Evolutionary conservation across 2,888 invertebrate genomes (phyloP), one percentile per base, ranked within the genome.

Genomic region (Chydorus sphaericus): DNA sequence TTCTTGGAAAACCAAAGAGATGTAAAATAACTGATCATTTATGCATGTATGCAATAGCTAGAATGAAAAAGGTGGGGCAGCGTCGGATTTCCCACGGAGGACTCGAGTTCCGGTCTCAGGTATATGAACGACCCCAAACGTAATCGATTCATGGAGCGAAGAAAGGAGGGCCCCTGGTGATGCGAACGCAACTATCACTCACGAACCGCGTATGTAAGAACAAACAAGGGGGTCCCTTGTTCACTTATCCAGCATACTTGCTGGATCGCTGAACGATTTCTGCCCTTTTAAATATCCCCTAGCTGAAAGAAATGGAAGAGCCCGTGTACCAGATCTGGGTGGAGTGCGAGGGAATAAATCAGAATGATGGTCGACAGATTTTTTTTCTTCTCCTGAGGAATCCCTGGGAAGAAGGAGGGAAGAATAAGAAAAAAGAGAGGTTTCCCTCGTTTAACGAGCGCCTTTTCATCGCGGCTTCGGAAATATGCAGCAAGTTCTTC

Each of bases 91-190:
- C 44, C 44, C 44, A 44, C 44, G 44, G 44, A 23, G 26, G 26
- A 44, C 20, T 44, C 44, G 44, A 44, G 44, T 44, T 44, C 44
- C 44, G 44, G 44, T 44, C 44, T 28, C 28, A n/a, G n/a, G n/a
- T n/a, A n/a, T n/a, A n/a, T n/a, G n/a, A n/a, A 33, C 33, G 33
- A 20, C 39, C 23, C 39, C 39, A 44, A 44, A 44, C 26, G 28
- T 44, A 44, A 44, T 44, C 44, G 44, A 44, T 44, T 44, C 44
- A 44, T 44, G 44, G 44, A 26, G 33, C 8, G 8, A 14, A 33
- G 14, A 14, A 33, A 33, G 33, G 33, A 33, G 8, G 33, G 14
- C 8, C 16, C 16, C 5, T 23, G 20, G 26, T 44, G 44, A 14
- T 44, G 44, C 26, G 11, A 28, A 44, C 28, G 44, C 44, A 44